Conservation (phyloP, 1,140 invertebrate genomes). For the Saccostrea glomerata region DNA sequence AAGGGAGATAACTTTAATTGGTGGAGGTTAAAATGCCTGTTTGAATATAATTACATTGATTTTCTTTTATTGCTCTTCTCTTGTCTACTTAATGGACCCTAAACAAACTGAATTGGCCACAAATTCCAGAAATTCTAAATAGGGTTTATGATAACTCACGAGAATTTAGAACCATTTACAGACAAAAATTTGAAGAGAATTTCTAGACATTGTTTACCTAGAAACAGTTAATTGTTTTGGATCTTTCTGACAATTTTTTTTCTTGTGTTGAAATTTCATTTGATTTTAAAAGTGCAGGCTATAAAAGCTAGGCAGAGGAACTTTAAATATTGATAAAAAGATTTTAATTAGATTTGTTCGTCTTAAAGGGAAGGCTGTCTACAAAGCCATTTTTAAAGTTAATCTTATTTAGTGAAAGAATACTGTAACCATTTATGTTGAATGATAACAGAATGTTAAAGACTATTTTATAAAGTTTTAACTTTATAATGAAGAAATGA, state of each 20-base stretch:
- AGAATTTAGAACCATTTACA: background rate
- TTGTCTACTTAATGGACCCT: background rate
- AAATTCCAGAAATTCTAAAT: background rate
- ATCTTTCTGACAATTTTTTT: no score
- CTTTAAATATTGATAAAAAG: slow-evolving; percentile 22
- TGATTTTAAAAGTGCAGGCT: background rate
- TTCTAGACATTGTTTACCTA: no score
- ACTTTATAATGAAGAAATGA: no score
- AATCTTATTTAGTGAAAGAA: no score
- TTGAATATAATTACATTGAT: background rate
- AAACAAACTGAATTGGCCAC: no score
- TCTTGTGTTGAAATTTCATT: background rate
- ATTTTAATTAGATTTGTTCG: slow-evolving; percentile 2
- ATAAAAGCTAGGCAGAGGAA: background rate
- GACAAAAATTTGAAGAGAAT: background rate
- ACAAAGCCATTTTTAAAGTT: no score
- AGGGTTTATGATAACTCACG: background rate
- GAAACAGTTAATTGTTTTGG: no score
- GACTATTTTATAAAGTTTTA: no score
- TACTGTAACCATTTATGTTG: no score
- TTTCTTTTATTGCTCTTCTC: background rate
- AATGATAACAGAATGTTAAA: no score
- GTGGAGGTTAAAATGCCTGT: slow-evolving; percentile 4
- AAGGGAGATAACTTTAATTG: background rate
- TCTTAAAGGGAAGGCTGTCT: background rate